These are phyloP conservation scores for Molossus alvarezi DNA, from an alignment of 2,797 vertebrate species.

Conservation along the genomic window DNA sequence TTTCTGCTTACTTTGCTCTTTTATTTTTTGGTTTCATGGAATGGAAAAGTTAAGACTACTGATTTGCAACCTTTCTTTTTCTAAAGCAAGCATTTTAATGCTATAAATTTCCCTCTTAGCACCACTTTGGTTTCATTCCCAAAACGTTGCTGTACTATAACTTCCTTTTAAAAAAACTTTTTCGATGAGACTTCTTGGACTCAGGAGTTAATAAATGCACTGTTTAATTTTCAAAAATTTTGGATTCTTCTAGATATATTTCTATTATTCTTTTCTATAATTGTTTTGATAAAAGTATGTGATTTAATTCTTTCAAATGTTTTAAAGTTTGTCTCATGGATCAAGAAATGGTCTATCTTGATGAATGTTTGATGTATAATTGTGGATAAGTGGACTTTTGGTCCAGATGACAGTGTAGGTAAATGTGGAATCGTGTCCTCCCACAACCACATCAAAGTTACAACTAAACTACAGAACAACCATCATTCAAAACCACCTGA, in stretches of 20 bases:
- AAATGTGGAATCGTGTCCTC: no score
- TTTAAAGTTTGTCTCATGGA: background rate
- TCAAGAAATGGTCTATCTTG: background rate
- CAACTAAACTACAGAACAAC: no score
- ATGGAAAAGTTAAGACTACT: background rate
- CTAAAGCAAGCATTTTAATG: background rate
- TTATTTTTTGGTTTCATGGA: background rate
- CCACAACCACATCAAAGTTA: no score
- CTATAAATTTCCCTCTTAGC: background rate
- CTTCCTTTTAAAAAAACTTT: background rate
- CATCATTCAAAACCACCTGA: no score
- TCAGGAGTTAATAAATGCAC: background rate
- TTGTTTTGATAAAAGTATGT: background rate
- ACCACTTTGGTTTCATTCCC: background rate
- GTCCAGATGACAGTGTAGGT: no score
- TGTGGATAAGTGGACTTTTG: background rate
- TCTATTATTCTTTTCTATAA: background rate
- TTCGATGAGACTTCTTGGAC: background rate
- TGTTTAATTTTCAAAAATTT: slow-evolving; percentile 10
- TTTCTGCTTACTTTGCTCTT: background rate
- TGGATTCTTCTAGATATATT: background rate
- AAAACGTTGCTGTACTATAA: background rate
- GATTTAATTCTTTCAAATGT: slow-evolving; percentile 12
- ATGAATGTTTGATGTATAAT: background rate
- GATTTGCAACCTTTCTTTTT: background rate